Evolutionary conservation across 1,140 invertebrate genomes (phyloP).

Genomic region (Pseudomyrmex cubaensis): DNA sequence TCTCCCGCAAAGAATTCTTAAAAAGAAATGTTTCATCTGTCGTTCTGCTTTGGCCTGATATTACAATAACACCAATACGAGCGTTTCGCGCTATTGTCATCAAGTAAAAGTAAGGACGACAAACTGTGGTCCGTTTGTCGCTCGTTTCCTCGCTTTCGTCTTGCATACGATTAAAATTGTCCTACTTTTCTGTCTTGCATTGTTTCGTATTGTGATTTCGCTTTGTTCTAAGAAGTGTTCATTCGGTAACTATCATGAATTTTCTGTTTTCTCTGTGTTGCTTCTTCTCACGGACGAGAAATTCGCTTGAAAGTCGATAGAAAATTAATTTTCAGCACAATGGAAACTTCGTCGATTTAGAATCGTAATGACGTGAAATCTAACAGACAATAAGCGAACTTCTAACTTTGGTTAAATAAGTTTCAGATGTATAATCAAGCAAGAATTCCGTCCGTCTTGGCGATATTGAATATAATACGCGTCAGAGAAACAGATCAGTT

Average conservation of each 20-base stretch:
- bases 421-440: neutral
- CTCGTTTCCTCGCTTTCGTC: neutral
- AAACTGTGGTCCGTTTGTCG: neutral
- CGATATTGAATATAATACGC: neutral
- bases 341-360: neutral
- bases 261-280: too few species aligned
- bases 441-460: neutral
- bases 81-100: constrained; percentile 24
- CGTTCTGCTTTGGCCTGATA: constrained; percentile 74
- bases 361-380: neutral
- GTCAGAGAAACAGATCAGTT: neutral
- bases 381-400: neutral
- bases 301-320: neutral
- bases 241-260: too few species aligned
- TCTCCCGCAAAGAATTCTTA: constrained; percentile 74
- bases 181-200: neutral
- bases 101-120: neutral
- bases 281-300: neutral
- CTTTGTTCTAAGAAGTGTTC: neutral
- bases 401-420: neutral
- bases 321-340: constrained; percentile 8
- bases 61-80: constrained; percentile 72
- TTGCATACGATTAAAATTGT: neutral
- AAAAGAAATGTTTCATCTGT: constrained; percentile 76
- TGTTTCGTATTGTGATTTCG: neutral